Evolutionary conservation across 64 coral and sea anemone genomes (phyloP), one percentile per base, ranked within the genome.

Genomic region (Dendronephthya gigantea): DNA sequence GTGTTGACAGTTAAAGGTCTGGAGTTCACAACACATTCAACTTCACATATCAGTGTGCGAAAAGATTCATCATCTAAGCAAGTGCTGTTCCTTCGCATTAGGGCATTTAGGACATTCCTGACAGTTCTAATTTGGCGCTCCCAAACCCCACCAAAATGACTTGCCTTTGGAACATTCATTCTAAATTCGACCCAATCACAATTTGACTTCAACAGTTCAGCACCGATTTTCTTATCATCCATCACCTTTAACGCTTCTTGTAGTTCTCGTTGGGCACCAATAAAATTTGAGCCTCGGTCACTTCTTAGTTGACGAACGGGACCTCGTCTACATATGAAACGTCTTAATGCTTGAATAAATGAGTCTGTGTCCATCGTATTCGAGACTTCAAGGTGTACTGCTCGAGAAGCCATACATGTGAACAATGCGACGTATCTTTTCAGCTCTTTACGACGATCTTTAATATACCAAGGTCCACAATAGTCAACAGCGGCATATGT

Each of bases 291-390:
- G n/a, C n/a, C n/a, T n/a, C n/a, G n/a, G n/a, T n/a, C n/a, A n/a
- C n/a, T n/a, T n/a, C n/a, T n/a, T n/a, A n/a, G n/a, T n/a, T n/a
- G 88, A 10, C 83, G 29, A 10, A 82, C 88, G 15, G 88, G 88
- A 22, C 88, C 88, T 34, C 59, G 19, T 39, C 83, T 59, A 15
- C 88, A 79, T 0, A 51, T 17, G 14, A 90, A 85, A 25, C 48
- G 45, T 32, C 88, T 90, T 8, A 85, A 51, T 11, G 88, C 88
- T 22, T 90, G 84, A 22, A 85, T 30, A 10, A 90, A 90, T 12
- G 83, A 90, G 85, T 90, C 88, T n/a, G 88, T 90, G 35, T 85
- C 83, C 7, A 40, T 35, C 25, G 83, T 68, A 16, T 0, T 10
- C 25, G n/a, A 13, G 5, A 34, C 25, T 75, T 75, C 30, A 75